Base-by-base conservation (phyloP, 2,888 invertebrate genomes). In the Eugnorisma glareosa region DNA sequence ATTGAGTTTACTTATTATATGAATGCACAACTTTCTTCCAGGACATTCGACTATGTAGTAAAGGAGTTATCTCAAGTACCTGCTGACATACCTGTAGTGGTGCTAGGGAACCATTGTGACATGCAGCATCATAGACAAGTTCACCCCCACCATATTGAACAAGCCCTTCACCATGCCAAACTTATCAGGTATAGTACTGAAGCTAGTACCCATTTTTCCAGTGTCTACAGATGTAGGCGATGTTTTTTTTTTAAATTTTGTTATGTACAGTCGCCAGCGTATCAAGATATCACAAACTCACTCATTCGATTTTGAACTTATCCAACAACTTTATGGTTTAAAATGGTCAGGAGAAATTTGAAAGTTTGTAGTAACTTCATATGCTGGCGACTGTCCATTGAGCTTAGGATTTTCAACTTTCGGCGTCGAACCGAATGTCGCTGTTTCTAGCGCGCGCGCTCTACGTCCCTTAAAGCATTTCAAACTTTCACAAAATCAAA, bases 41-140 rank as follows among this genome's bases (percentile, higher is more conserved):
- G 98, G 98, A 99, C 99, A 28, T 99, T 99, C 97, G 99, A 99
- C 90, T 99, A 99, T 96, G 98, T 99, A 24, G 98, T 99, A 89
- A 97, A 98, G 87, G 99, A 99, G 95, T 94, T 99, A 85, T 97
- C 98, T 1, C 98, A 98, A 93, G 97, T 99, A 73, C 99, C 97
- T 92, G 98, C 96, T 40, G 98, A 98, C 90, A 97, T 98, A 92
- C 99, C 99, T 2, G 98, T 99, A 18, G 97, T 99, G 74, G 98
- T 99, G 54, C 97, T 99, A 68, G 99, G 99, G 2, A 99, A 99
- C 96, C 99, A 99, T 93, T 98, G 99, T 92, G 99, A 99, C 94
- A 99, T 99, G 99, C 98, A 98, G n/a, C 99, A 99, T 94, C 99
- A 99, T 92, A 97, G 99, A 73, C 98, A 98, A 79, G 98, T 99